These are phyloP conservation scores for Yponomeuta plumbellus DNA, from an alignment of 2,888 invertebrate genomes.

Conservation along the genomic window DNA sequence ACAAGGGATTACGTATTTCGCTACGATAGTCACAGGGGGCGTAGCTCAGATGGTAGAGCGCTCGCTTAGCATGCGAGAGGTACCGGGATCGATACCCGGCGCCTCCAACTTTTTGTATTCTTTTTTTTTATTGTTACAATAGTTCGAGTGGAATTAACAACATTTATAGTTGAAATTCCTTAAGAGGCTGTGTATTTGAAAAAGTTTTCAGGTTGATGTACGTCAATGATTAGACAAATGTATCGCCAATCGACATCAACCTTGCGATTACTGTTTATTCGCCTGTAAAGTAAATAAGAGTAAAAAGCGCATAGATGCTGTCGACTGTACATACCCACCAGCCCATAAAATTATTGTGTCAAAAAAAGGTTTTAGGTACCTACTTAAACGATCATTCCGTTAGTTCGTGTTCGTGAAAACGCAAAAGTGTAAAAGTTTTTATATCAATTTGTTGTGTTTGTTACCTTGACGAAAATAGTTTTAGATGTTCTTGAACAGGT, in stretches of 20 bases:
- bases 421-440: background rate
- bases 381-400: background rate
- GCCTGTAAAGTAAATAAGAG: too few relatives aligned
- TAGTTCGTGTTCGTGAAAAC: background rate
- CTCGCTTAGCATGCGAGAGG: conserved; percentile 35
- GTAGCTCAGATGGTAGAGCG: conserved; percentile 36
- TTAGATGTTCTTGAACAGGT: conserved; percentile 9
- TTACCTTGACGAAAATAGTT: conserved; percentile 8
- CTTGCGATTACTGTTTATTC: too few relatives aligned
- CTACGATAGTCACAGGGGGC: conserved; percentile 23
- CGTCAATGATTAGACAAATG: too few relatives aligned
- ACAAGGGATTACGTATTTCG: background rate
- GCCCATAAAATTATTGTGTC: background rate
- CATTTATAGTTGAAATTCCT: background rate
- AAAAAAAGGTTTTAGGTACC: background rate
- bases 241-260: too few relatives aligned
- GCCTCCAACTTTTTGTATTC: conserved; percentile 28
- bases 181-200: background rate
- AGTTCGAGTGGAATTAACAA: background rate
- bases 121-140: background rate
- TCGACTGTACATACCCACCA: too few relatives aligned
- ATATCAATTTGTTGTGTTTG: background rate
- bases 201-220: background rate
- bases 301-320: too few relatives aligned
- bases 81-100: conserved; percentile 43